Conservation (phyloP, 1,140 invertebrate genomes). For the Eurosta solidaginis region DNA sequence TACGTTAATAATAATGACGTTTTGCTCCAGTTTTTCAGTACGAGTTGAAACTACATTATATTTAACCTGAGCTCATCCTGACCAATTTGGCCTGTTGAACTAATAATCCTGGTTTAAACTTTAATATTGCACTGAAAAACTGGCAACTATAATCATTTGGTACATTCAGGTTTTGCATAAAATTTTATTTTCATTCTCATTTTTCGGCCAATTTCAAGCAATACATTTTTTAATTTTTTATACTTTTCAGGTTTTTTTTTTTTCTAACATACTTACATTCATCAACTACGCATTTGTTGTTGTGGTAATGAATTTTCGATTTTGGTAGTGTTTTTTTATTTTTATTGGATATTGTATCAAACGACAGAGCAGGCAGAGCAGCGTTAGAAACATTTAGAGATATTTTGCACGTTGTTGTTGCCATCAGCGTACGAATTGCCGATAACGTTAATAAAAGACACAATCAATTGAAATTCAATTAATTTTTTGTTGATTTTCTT, state of each 20-base stretch:
- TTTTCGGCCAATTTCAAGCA: not conserved
- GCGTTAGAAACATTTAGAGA: slow-evolving; percentile 4
- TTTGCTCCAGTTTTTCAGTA: no score
- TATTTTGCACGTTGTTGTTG: not conserved
- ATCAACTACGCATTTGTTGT: slow-evolving; percentile 25
- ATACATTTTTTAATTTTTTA: not conserved
- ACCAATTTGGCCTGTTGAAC: no score
- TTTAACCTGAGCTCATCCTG: no score
- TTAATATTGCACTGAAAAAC: no score
- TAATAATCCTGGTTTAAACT: no score
- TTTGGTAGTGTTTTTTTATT: slow-evolving; percentile 12
- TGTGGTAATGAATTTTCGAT: not conserved
- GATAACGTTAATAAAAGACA: slow-evolving; percentile 22
- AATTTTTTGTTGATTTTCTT: not conserved
- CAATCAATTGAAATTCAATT: slow-evolving; percentile 21
- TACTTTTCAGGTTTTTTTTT: not conserved
- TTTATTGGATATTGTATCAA: not conserved
- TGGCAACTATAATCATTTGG: not conserved
- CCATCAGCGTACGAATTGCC: slow-evolving; percentile 18
- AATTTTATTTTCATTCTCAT: not conserved
- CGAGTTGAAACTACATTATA: no score
- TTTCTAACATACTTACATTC: slow-evolving; percentile 28
- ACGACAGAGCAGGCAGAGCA: slow-evolving; percentile 12
- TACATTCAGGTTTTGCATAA: not conserved
- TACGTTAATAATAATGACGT: no score